Evolutionary conservation across 2,797 vertebrate species (phyloP), one percentile per base, ranked within the genome.

Genomic region (Myotis myotis): DNA sequence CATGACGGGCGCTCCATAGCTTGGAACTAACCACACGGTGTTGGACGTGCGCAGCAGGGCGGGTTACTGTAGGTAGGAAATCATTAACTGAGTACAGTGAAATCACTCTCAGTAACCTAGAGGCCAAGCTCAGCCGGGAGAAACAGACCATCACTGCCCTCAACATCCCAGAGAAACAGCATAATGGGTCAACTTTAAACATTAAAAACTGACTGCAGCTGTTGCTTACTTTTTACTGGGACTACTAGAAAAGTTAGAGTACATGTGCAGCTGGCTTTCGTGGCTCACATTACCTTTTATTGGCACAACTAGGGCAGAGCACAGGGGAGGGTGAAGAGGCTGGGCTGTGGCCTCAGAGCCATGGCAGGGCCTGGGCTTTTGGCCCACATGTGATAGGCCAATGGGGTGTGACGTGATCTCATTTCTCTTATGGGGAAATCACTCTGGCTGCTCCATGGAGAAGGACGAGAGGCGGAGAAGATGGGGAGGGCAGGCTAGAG

Each of bases 81-180:
- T 96, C 94, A 96, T 97, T 97, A 97, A 97, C 96, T 0, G 13
- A 12, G 68, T 82, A 92, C 96, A 94, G 96, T 75, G 75, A 79
- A 68, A 25, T 11, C 0, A 11, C 44, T 28, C 30, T 15, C 17
- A 3, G 64, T 19, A 1, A 60, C 41, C 91, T 91, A 49, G 84
- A 94, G 76, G 92, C 95, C 93, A 41, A 13, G 8, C 30, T 62
- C 66, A 2, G 41, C 64, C 74, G 53, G 84, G 82, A 92, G 57
- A 96, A 94, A 49, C 41, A 51, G 86, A 94, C 62, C 93, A 91
- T 72, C 28, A 10, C 36, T 30, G 72, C 71, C 81, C 80, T 76
- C n/a, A 0, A 20, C 30, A 76, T 38, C 82, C 30, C 3, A 17
- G 38, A 16, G 68, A 79, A 36, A 25, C 7, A 20, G 28, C 62